phyloP scores from a whole-genome alignment of 2,888 invertebrate species.

The Andrena bicolor region DNA sequence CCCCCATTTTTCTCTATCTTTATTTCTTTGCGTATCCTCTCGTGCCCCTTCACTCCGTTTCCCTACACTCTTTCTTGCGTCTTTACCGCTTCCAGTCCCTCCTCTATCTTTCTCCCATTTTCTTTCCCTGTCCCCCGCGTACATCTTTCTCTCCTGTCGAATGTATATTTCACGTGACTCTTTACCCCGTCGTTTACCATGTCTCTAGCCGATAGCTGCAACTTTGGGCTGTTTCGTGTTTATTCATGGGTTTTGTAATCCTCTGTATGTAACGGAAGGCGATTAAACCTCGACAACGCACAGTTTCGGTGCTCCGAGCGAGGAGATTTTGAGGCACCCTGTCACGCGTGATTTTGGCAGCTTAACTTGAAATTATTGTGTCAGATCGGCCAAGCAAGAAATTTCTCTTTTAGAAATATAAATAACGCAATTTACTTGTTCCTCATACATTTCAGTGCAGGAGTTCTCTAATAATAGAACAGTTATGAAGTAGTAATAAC shows the following conservation, averaged over 20 bases:
- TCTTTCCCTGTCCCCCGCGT: background rate
- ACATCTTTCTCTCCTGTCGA: background rate
- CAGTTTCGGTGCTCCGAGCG: background rate
- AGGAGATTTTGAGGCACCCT: background rate
- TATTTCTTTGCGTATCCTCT: constrained; percentile 34
- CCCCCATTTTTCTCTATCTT: constrained; percentile 46
- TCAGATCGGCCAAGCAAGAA: too few species aligned
- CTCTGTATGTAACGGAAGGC: background rate
- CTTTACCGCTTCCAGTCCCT: background rate
- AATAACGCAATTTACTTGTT: too few species aligned
- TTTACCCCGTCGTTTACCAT: background rate
- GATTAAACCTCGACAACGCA: too few species aligned
- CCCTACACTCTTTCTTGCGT: constrained; percentile 12
- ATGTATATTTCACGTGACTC: constrained; percentile 6
- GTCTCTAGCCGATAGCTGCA: background rate
- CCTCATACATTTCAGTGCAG: too few species aligned
- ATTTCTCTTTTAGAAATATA: too few species aligned
- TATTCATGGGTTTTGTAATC: background rate
- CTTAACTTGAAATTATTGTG: too few species aligned
- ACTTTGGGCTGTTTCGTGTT: background rate
- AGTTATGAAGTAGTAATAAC: background rate
- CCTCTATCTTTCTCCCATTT: background rate
- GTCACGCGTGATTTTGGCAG: too few species aligned
- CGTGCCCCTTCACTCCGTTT: constrained; percentile 28
- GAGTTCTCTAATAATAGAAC: background rate